A percentile compares a stretch with the other conserved stretches of the same genome.
Evolutionary conservation across 2,888 invertebrate species (phyloP).

Genomic region (Cataglyphis rosenhaueri): DNA sequence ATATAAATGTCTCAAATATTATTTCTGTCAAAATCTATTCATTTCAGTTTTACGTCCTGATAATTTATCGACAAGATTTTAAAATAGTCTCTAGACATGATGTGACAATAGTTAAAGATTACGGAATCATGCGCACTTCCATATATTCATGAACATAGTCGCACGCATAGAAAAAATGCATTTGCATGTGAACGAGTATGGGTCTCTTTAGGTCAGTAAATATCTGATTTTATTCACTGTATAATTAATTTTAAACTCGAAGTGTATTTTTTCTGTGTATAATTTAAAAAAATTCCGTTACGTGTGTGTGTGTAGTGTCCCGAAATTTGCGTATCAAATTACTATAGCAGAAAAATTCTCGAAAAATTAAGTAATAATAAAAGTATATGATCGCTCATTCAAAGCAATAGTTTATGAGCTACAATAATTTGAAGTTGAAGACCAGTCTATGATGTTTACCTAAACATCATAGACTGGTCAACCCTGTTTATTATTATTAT

Average conservation of each 20-base stretch:
- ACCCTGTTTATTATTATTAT: too few relatives aligned
- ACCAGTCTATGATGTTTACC: too few relatives aligned
- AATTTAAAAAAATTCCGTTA: too few relatives aligned
- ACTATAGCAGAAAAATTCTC: too few relatives aligned
- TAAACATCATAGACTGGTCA: too few relatives aligned
- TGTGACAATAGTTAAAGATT: conserved; percentile 62
- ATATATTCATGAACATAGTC: conserved; percentile 67
- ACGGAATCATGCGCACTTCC: conserved; percentile 51
- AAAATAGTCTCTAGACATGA: conserved; percentile 3
- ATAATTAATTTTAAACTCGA: conserved; percentile 24
- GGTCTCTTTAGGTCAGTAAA: conserved; percentile 59
- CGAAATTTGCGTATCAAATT: too few relatives aligned
- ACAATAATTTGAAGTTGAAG: too few relatives aligned
- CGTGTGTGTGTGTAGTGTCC: too few relatives aligned
- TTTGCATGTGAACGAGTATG: conserved; percentile 65
- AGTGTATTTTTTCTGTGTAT: conserved; percentile 3
- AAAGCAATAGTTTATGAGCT: too few relatives aligned
- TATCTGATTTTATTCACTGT: conserved; percentile 29
- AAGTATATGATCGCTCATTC: too few relatives aligned
- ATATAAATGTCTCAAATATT: neutral
- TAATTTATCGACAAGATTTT: conserved; percentile 1
- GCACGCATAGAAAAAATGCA: conserved; percentile 57
- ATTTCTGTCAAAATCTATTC: neutral
- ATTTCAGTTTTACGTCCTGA: neutral
- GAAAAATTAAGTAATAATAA: too few relatives aligned